Conservation (phyloP, 2,113 vertebrate genomes). For the Phyllostomus discolor region DNA sequence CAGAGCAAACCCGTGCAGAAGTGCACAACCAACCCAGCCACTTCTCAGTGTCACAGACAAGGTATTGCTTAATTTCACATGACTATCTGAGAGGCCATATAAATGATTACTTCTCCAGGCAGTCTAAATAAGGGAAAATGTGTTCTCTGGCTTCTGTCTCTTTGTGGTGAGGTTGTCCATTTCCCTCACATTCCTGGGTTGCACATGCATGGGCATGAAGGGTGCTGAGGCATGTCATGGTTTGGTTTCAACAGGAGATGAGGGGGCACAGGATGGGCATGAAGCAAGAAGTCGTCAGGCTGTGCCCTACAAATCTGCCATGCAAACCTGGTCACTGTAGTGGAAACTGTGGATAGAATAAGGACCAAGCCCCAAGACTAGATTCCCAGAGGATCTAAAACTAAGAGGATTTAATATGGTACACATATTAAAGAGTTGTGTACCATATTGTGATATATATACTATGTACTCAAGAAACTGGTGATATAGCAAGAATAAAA, state of each 20-base stretch:
- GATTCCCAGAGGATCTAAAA: neutral
- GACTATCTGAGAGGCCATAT: neutral
- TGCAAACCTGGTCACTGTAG: too few species aligned
- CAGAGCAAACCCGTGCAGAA: neutral
- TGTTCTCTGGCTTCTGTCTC: neutral
- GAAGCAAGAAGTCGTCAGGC: too few species aligned
- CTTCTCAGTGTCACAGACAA: neutral
- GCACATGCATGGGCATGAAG: neutral
- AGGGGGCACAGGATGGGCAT: fast-evolving
- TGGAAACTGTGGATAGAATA: neutral
- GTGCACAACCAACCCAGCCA: neutral
- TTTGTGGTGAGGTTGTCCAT: neutral
- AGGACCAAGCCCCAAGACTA: neutral
- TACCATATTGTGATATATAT: neutral
- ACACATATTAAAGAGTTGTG: neutral
- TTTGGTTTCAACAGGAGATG: neutral
- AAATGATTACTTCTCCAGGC: neutral
- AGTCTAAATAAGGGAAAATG: neutral
- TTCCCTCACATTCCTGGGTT: neutral
- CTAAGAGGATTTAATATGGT: neutral
- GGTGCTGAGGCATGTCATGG: too few species aligned
- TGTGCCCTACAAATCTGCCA: neutral
- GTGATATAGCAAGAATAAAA: neutral
- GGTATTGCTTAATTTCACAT: neutral
- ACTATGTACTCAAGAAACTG: neutral